Evolutionary conservation across 2,888 invertebrate genomes (phyloP), one percentile per base, ranked within the genome.

Genomic region (Halictus quadricinctus): DNA sequence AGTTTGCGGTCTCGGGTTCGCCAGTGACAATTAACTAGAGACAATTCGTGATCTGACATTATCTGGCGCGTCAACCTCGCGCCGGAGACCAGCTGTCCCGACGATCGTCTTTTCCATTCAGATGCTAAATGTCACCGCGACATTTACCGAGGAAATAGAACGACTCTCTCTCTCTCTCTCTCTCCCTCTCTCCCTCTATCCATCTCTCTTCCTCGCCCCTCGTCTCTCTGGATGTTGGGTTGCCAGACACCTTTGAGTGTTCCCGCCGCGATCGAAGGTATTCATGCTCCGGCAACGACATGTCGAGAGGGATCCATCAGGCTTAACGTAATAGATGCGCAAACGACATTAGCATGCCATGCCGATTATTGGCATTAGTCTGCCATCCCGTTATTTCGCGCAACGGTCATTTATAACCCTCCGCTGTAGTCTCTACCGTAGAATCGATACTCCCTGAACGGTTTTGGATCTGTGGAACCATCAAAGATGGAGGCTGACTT

Each of bases 271-370:
- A 90, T 89, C 90, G 89, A 79, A 89, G 90, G 88, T 81, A 90
- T 90, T 89, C 88, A 88, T 76, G 90, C 87, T 88, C 72, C 85
- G 82, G 88, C 87, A 91, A 89, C 89, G 92, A 91, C 92, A 91
- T 91, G 92, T 93, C 93, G 91, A 92, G 92, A 91, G 91, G 92
- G 92, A 94, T 94, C 93, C 93, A 90, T 94, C 94, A 91, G 91
- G 93, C 94, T 94, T 94, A 94, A 89, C 91, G 92, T 94, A 94
- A 94, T 94, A 92, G 94, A 94, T 94, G 94, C 94, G 91, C 88
- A 90, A 92, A 91, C 91, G 92, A 93, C 93, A 94, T 94, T 94
- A 94, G 94, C 94, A 94, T 94, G 92, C 92, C 91, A 89, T 90
- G 88, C 87, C 92, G 94, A 94, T 94, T 94, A 94, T 94, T 94